Evolutionary conservation across 2,113 vertebrate genomes (phyloP), one percentile per base, ranked within the genome.

Genomic region (Plotosus lineatus): DNA sequence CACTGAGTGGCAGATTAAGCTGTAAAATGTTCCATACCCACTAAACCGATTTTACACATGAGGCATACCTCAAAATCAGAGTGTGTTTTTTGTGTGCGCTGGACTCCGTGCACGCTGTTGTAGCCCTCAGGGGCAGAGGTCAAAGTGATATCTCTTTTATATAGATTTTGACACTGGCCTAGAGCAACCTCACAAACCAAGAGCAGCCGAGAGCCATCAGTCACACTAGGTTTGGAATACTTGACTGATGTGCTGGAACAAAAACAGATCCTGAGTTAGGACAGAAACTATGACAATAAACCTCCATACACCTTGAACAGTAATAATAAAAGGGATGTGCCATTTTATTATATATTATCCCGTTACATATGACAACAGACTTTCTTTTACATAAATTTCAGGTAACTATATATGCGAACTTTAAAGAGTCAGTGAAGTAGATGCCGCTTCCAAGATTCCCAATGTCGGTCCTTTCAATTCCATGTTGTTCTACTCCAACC

Each of bases 401-500:
- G 26, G 10, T 79, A 33, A 33, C 3, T 8, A 46, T 21, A 51
- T 42, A 38, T 4, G 23, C 40, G 36, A 28, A 96, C 96, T 92
- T 92, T 50, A 95, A 2, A 1, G 94, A 90, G 71, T 96, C 83
- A 26, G 91, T 95, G 71, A 97, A 97, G 88, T 98, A 96, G 88
- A 97, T 95, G 42, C 96, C 95, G 78, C 93, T 92, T 75, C 95
- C 96, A 65, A 98, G 94, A 84, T 94, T 91, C 28, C 95, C 95
- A 2, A 81, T 0, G 44, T 96, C 95, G 19, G 94, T 96, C 85
- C 95, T 94, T 83, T 94, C 76, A 38, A 95, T 88, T 17, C 95
- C 95, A 85, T 91, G 91, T 80, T 93, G 90, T 91, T 96, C 94
- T 78, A 92, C 93, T 75, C 91, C 91, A 23, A 89, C 86, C 68